Conservation (phyloP, 2,113 vertebrate genomes). For the Pedionomus torquatus region DNA sequence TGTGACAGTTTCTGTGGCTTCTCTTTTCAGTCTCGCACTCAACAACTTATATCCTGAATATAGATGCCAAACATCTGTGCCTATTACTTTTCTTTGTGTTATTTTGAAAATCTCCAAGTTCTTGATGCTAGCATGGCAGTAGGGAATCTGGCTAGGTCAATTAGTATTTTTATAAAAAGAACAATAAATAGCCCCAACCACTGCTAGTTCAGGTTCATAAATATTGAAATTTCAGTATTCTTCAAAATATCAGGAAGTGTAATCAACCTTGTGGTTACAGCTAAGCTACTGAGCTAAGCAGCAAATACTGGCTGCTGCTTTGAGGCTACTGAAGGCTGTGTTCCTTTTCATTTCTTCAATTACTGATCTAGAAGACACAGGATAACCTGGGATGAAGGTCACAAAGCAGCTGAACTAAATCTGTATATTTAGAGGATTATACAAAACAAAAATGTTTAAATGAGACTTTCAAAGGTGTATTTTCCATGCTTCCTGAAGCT, state of each 20-base stretch:
- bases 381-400: not conserved
- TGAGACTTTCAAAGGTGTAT: not conserved
- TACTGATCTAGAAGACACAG: not conserved
- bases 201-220: not conserved
- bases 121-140: not conserved
- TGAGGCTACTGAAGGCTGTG: not conserved
- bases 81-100: not conserved
- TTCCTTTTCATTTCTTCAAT: not conserved
- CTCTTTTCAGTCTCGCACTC: conserved; percentile 32
- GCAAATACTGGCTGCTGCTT: not conserved
- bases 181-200: not conserved
- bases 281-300: not conserved
- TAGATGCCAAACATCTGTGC: not conserved
- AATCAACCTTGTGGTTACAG: not conserved
- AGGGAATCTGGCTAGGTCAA: not conserved
- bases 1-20: conserved; percentile 43
- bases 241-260: not conserved
- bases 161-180: not conserved
- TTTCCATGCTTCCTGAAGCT: not conserved
- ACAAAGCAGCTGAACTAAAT: not conserved
- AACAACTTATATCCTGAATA: not conserved
- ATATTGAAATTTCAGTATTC: not conserved
- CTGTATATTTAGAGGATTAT: not conserved
- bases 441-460: not conserved
- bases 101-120: not conserved